Base-by-base conservation (phyloP, 2,113 vertebrate genomes). In the Oreochromis tanganicae region DNA sequence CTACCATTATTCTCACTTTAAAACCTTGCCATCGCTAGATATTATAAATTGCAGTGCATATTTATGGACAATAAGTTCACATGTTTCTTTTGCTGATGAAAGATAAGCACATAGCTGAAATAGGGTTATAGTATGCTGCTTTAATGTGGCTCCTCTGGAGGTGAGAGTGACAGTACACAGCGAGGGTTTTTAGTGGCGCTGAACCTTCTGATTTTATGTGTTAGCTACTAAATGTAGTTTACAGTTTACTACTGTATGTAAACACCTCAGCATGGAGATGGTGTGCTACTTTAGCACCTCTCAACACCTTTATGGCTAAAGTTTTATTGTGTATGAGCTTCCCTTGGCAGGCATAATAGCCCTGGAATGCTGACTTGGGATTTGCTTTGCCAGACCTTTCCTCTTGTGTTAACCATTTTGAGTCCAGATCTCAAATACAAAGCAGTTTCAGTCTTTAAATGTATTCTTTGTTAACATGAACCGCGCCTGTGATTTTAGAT, bases 241-340 rank as follows among this genome's bases (percentile, higher is more conserved):
- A 86, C 87, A 87, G 59, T 83, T 81, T 81, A 85, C 78, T 56
- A 68, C 73, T 80, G 38, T 50, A 85, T 80, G 84, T 83, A 88
- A 92, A 92, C 82, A 90, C 48, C 50, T 91, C 61, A 82, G 87
- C 83, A 83, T 80, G 57, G 34, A 82, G 66, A 87, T 59, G 59
- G 52, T 34, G 19, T 52, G 56, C 86, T 85, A 86, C 84, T 84
- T 83, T 73, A 87, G 78, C 82, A 57, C 55, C 87, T 87, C 43
- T 88, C 83, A 87, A 89, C 85, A 84, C 66, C 83, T 87, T 86
- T 91, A 54, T 86, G 82, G 85, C 89, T 87, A 41, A 85, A 61
- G 68, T 91, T 90, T 93, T 91, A 91, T 66, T 85, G 89, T 83
- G 48, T 81, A 80, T 86, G 89, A 91, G 85, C 80, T 85, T 87